Conservation (phyloP, 2,113 vertebrate genomes). For the Tragulus kanchil region DNA sequence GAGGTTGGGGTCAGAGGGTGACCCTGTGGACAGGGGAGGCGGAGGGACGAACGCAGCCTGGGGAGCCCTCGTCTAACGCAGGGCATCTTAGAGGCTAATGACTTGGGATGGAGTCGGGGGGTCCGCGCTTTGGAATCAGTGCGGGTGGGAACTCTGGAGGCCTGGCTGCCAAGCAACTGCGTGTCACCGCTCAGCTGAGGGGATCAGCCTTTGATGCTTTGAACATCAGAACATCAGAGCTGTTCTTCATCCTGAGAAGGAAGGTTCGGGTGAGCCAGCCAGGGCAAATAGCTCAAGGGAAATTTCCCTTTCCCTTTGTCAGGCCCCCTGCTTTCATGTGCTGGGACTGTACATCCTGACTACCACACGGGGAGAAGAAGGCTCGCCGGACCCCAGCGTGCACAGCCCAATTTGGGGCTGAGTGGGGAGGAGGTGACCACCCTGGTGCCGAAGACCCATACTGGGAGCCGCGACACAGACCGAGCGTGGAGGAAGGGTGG, state of each 20-base stretch:
- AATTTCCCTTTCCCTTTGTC: slow-evolving; percentile 82
- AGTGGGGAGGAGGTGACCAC: neutral
- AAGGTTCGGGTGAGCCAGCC: slow-evolving; percentile 75
- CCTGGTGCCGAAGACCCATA: accelerated
- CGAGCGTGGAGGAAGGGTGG: neutral
- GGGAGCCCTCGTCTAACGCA: accelerated
- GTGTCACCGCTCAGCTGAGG: slow-evolving; percentile 73
- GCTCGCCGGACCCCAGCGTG: neutral
- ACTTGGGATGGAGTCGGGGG: neutral
- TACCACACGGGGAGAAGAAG: slow-evolving; percentile 9
- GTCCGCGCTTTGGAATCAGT: neutral
- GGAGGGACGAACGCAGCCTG: neutral
- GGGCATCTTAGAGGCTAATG: neutral
- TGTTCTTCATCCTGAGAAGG: slow-evolving; percentile 80
- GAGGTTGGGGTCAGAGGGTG: neutral
- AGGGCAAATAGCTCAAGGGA: slow-evolving; percentile 84
- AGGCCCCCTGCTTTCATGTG: slow-evolving; percentile 80
- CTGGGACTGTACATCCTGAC: neutral
- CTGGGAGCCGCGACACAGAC: accelerated
- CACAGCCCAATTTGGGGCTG: neutral
- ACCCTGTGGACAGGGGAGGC: accelerated
- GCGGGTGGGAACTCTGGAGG: slow-evolving; percentile 33
- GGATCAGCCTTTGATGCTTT: slow-evolving; percentile 81
- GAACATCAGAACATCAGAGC: slow-evolving; percentile 84
- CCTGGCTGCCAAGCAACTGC: slow-evolving; percentile 26